These are phyloP conservation scores for Caenorhabditis plicata DNA, from an alignment of 2,888 invertebrate species.

Conservation along the genomic window DNA sequence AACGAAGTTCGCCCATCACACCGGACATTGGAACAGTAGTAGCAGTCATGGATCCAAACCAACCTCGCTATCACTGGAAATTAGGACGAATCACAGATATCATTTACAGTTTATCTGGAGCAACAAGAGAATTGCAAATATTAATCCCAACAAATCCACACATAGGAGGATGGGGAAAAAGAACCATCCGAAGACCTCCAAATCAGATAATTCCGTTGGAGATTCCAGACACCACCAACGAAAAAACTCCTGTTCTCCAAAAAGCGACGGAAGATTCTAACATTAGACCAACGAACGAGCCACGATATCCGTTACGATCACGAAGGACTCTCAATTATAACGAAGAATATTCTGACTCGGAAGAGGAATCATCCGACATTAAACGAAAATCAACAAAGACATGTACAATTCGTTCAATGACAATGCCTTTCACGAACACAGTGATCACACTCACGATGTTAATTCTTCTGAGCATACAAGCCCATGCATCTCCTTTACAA, in stretches of 20 bases:
- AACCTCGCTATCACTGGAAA: slow-evolving; percentile 16
- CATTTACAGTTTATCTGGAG: background rate
- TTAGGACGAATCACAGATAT: slow-evolving; percentile 2
- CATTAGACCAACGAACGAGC: background rate
- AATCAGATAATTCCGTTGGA: slow-evolving; percentile 9
- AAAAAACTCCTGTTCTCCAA: background rate
- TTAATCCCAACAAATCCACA: background rate
- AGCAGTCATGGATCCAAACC: slow-evolving; percentile 4
- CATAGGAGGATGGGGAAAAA: background rate
- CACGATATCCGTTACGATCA: background rate
- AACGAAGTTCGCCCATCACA: background rate
- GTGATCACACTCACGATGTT: too few species aligned
- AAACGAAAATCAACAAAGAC: too few species aligned
- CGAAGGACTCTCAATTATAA: background rate
- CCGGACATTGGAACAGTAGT: slow-evolving; percentile 11
- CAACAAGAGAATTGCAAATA: slow-evolving; percentile 15
- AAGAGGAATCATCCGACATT: too few species aligned
- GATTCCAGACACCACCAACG: background rate
- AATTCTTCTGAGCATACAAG: too few species aligned
- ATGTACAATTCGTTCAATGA: too few species aligned
- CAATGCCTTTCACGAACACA: too few species aligned
- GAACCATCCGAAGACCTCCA: slow-evolving; percentile 1
- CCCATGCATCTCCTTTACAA: too few species aligned
- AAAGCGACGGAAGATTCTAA: background rate
- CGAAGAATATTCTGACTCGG: too few species aligned